Evolutionary conservation across 2,113 vertebrate genomes (phyloP).

Genomic region (Canis aureus): DNA sequence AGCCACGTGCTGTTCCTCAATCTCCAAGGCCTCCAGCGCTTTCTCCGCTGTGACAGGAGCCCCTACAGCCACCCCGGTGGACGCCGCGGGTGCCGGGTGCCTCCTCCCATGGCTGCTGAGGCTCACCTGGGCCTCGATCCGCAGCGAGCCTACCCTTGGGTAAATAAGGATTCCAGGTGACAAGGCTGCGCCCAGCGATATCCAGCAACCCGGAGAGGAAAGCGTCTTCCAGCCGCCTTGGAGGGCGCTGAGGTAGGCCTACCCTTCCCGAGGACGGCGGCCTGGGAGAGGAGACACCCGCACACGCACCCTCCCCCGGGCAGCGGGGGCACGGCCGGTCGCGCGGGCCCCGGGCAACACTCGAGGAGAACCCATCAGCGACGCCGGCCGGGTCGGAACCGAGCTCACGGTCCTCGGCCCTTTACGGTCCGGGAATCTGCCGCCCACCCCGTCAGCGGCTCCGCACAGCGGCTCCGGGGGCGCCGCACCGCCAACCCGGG

Average conservation of each 20-base stretch:
- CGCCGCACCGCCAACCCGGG: not conserved
- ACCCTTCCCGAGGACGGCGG: too few relatives aligned
- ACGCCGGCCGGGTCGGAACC: not conserved
- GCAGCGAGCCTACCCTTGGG: not conserved
- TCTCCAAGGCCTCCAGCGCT: not conserved
- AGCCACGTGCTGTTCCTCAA: slow-evolving; percentile 7
- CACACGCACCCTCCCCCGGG: not conserved
- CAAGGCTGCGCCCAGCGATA: fast-evolving
- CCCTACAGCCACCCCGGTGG: not conserved
- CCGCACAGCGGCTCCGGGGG: not conserved
- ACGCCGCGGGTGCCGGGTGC: not conserved
- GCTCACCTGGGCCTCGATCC: not conserved
- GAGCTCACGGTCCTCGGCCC: not conserved
- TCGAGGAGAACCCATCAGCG: too few relatives aligned
- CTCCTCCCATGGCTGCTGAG: not conserved
- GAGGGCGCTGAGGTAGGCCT: not conserved
- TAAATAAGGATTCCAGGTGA: not conserved
- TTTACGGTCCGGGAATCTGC: not conserved
- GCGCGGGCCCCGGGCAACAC: fast-evolving
- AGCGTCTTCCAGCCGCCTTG: not conserved
- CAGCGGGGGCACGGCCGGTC: not conserved
- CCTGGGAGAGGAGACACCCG: not conserved
- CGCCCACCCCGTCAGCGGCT: not conserved
- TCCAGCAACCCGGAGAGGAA: too few relatives aligned
- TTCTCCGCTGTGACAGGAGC: not conserved